Evolutionary conservation across 2,888 invertebrate species (phyloP).

Genomic region (Halocaridina rubra): DNA sequence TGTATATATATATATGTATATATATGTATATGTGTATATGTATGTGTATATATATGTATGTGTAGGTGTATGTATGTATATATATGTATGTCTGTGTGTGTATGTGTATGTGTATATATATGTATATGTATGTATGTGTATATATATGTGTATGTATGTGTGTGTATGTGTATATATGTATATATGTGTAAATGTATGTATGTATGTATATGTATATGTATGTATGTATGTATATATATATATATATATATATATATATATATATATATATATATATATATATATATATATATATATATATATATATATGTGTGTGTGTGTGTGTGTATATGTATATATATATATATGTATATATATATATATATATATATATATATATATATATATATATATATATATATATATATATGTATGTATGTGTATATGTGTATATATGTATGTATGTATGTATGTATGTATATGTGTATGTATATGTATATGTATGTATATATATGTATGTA

Average conservation of each 20-base stretch:
- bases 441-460: not conserved
- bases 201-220: not conserved
- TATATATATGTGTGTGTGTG: not conserved
- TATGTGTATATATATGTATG: not conserved
- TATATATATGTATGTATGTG: not conserved
- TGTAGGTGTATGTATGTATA: not conserved
- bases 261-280: too few relatives aligned
- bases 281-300: not conserved
- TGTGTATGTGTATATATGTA: not conserved
- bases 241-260: not conserved
- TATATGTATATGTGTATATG: not conserved
- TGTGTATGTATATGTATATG: not conserved
- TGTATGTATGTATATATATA: not conserved
- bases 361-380: not conserved
- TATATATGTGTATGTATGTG: not conserved
- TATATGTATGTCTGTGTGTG: not conserved
- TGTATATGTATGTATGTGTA: not conserved
- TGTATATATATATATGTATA: not conserved
- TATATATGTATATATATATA: not conserved
- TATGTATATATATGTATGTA: not conserved
- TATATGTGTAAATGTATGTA: not conserved
- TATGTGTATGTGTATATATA: not conserved
- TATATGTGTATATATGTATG: constrained; percentile 7
- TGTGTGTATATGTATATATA: not conserved
- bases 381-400: not conserved